Base-by-base conservation (phyloP, 2,113 vertebrate genomes). In the Gopherus flavomarginatus region DNA sequence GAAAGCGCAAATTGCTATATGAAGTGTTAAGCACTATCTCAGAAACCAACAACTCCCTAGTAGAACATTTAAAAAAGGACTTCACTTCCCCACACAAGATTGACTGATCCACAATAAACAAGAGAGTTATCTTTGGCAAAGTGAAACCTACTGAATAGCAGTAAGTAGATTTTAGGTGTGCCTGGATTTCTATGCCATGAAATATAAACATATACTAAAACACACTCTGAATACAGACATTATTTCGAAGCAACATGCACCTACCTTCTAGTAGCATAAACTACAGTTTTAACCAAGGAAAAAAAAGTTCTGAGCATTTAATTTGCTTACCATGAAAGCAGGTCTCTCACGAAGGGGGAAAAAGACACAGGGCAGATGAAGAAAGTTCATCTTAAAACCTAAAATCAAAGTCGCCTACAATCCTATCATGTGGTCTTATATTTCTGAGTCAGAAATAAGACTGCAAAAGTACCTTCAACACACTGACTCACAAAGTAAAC, bases 21-120 rank as follows among this genome's bases (percentile, higher is more conserved):
- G 1, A 3, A 83, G 2, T 29, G 14, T 31, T 3, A 16, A 90
- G 72, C 6, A 59, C 1, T 38, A 92, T 54, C 9, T 79, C 87
- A 92, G 47, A 84, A 92, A 88, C 62, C 7, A 26, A 81, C 5
- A 89, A 81, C 53, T 94, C 56, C 17, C 19, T 24, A 57, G 3
- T 35, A 6, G 5, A 86, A 81, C 2, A 17, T 31, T 75, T 91
- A 79, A 47, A 4, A 65, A 11, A 19, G n/a, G 12, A 11, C 91
- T 69, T 96, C n/a, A 82, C 38, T 16, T 81, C 89, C 62, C 35
- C 22, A 26, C 9, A 0, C 14, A 16, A 4, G 16, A 57, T 84
- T 69, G 89, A 94, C 26, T 94, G 62, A 21, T 65, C 83, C 94
- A 42, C 44, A 95, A 53, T 7, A n/a, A 88, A 57, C 53, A 95